These are phyloP conservation scores for Clarias fuscus DNA, from an alignment of 2,797 vertebrate species.

Conservation along the genomic window DNA sequence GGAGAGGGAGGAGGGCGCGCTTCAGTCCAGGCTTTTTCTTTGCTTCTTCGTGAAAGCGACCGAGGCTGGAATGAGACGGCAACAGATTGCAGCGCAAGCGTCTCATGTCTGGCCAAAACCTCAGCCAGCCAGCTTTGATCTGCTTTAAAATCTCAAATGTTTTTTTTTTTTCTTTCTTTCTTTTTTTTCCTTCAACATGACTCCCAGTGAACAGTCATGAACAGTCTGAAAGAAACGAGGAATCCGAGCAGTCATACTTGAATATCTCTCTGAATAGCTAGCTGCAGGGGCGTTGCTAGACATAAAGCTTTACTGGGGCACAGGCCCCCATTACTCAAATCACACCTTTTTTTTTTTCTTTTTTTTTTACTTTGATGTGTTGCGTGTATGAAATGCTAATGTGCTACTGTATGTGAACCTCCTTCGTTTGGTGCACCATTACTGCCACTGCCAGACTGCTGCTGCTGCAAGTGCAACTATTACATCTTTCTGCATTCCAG, in stretches of 20 bases:
- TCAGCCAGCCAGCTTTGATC: slow-evolving; percentile 72
- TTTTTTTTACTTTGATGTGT: no score
- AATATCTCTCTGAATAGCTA: background rate
- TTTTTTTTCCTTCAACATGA: slow-evolving; percentile 51
- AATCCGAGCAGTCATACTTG: slow-evolving; percentile 1
- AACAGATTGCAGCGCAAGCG: slow-evolving; percentile 70
- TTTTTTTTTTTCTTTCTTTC: slow-evolving; percentile 26
- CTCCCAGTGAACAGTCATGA: slow-evolving; percentile 48
- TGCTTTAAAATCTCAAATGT: slow-evolving; percentile 72
- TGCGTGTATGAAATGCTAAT: no score
- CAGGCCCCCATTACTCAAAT: no score
- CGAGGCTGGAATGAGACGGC: slow-evolving; percentile 67
- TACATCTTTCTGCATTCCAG: no score
- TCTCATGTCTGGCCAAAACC: slow-evolving; percentile 78
- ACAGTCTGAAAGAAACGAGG: background rate
- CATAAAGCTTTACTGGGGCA: no score
- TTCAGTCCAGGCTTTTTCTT: slow-evolving; percentile 66
- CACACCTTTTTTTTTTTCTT: no score
- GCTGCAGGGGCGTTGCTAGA: no score
- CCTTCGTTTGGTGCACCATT: no score
- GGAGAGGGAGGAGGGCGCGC: background rate
- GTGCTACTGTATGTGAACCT: no score
- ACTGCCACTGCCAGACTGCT: no score
- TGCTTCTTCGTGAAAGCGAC: slow-evolving; percentile 52
- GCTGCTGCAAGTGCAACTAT: no score